phyloP scores from a whole-genome alignment of 1,140 invertebrate genomes.

The Andrena cerasifolii region DNA sequence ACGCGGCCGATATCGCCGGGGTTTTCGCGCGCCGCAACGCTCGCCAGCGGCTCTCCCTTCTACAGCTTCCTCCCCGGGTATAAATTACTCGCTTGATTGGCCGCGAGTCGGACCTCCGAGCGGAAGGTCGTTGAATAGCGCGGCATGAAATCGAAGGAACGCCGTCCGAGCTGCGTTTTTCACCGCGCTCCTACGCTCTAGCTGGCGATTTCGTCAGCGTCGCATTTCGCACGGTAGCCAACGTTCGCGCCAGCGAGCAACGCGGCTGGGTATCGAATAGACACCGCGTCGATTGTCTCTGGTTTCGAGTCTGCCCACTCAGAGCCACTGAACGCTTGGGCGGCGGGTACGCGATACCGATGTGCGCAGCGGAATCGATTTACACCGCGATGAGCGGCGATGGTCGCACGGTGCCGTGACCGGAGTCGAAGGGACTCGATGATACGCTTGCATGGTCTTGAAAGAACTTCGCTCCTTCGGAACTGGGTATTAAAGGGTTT shows the following conservation, averaged over 20 bases:
- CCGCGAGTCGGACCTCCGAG: slow-evolving; percentile 23
- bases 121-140: slow-evolving; percentile 38
- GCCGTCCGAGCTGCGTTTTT: not conserved
- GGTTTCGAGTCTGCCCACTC: slow-evolving; percentile 43
- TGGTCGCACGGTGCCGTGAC: not conserved
- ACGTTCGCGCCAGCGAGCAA: not conserved
- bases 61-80: slow-evolving; percentile 36
- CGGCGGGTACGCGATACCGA: slow-evolving; percentile 18
- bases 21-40: slow-evolving; percentile 3
- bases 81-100: slow-evolving; percentile 47
- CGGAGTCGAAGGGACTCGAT: too few relatives aligned
- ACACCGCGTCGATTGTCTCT: slow-evolving; percentile 52
- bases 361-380: slow-evolving; percentile 39
- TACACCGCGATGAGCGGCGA: slow-evolving; percentile 19
- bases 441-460: too few relatives aligned
- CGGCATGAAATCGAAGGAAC: not conserved
- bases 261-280: not conserved
- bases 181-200: not conserved
- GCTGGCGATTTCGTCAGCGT: slow-evolving; percentile 13
- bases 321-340: too few relatives aligned
- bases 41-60: not conserved
- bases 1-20: too few relatives aligned
- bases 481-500: too few relatives aligned
- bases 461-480: too few relatives aligned
- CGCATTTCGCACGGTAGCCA: slow-evolving; percentile 36